Base-by-base conservation (phyloP, 2,797 vertebrate species). In the Microctenopoma lineatum region DNA sequence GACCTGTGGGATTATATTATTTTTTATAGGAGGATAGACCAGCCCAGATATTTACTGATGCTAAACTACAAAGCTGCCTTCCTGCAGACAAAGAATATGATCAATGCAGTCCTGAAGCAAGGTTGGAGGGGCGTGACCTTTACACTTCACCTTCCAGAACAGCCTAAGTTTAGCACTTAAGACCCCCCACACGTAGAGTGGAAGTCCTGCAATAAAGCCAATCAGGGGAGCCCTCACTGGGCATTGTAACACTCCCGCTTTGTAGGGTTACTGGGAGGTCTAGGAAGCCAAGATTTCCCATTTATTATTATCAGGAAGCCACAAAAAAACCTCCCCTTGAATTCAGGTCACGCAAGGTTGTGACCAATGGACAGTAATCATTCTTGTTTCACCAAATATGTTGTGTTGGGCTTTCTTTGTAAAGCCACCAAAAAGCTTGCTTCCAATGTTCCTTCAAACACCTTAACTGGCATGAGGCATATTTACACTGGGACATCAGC, bases 251-350 rank as follows among this genome's bases (percentile, higher is more conserved):
- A 94, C 92, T 92, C 74, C 65, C 10, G 7, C 80, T 88, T 88
- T 84, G 87, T 64, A 77, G 71, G 89, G 88, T 88, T 90, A 89
- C 84, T 89, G 89, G 92, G 90, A 94, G 93, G 92, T 93, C 91
- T 92, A 90, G 93, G 94, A 95, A 95, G 90, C 93, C 87, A 88
- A 89, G 80, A 83, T 88, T 95, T 95, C 92, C 94, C 91, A 87
- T 82, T 92, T 91, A 92, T 93, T 94, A 89, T 93, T 85, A 79
- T 80, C 87, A 91, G 94, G 92, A 94, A 92, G 90, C 67, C 66
- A 70, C 84, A 81, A 88, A 89, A 83, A 80, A 73, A 89, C 89
- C 91, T 83, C 87, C 80, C 39, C 55, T 62, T 89, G 84, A 93
- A 88, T 89, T 71, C 45, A 47, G 92, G 92, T 93, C 89, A 87